Evolutionary conservation across 2,797 vertebrate species (phyloP), one percentile per base, ranked within the genome.

Genomic region (Anolis apletophallus): DNA sequence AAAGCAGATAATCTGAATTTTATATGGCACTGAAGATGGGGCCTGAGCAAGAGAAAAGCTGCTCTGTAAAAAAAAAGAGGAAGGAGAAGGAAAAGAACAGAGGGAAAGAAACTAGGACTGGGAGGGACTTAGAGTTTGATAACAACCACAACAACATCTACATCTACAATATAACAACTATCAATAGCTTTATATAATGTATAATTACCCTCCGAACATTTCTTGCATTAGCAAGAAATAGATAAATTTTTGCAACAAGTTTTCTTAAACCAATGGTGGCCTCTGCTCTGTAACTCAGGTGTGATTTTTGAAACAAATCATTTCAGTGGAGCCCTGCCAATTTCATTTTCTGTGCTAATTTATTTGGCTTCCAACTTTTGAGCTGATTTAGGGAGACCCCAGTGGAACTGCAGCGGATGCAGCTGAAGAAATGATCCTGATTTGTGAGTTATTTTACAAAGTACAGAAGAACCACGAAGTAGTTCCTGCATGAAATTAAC

Each of bases 261-360:
- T 88, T 14, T 68, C 87, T 93, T 90, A 91, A 93, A 92, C 40
- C 80, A 80, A 32, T 32, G 86, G 71, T 90, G 77, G 76, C 81
- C 87, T 83, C 86, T 88, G 84, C 89, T 89, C 90, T 88, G 89
- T 93, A 94, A 92, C 94, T 91, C 90, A 93, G 90, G 79, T 80
- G 50, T 59, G 50, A 85, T 88, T 88, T 83, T 54, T 85, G 85
- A 88, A 92, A 93, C 92, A 92, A 93, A 93, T 93, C 90, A 91
- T 89, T 0, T 0, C 0, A 0, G 72, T 94, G 86, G 90, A 93
- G 75, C 64, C 92, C 67, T 83, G 92, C 92, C 93, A 94, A 91
- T 57, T 54, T 87, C 52, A 77, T 91, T 90, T n/a, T 93, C 83
- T 88, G 81, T 82, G 68, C 74, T 92, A 88, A 71, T 94, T 94